Evolutionary conservation across 1,140 invertebrate genomes (phyloP).

Genomic region (Branchinecta lynchi): DNA sequence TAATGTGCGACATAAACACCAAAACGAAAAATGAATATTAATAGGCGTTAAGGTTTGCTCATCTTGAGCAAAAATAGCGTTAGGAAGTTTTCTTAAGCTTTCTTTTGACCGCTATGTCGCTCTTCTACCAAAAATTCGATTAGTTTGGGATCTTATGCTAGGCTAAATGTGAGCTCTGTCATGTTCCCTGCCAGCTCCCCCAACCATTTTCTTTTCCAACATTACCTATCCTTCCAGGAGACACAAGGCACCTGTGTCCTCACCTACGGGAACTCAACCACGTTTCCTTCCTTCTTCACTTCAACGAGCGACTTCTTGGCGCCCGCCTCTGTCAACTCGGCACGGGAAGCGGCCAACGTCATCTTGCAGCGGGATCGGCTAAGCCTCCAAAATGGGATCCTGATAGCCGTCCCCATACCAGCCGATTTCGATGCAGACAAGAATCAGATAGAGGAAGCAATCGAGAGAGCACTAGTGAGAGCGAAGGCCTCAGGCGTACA

Average conservation of each 20-base stretch:
- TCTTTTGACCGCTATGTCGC: too few species aligned
- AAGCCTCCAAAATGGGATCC: slow-evolving; percentile 53
- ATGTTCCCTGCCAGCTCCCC: too few species aligned
- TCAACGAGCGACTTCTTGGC: slow-evolving; percentile 46
- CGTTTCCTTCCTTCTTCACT: slow-evolving; percentile 56
- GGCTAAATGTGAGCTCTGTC: too few species aligned
- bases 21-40: too few species aligned
- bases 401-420: slow-evolving; percentile 84
- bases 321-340: slow-evolving; percentile 46
- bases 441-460: slow-evolving; percentile 44
- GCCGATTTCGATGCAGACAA: slow-evolving; percentile 38
- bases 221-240: slow-evolving; percentile 43
- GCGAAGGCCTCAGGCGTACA: slow-evolving; percentile 44
- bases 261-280: slow-evolving; percentile 43
- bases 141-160: too few species aligned
- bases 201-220: too few species aligned
- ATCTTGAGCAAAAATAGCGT: too few species aligned
- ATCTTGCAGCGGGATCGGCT: slow-evolving; percentile 43
- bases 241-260: slow-evolving; percentile 83
- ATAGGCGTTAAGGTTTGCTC: too few species aligned
- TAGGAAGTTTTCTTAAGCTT: too few species aligned
- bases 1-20: too few species aligned
- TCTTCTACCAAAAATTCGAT: too few species aligned
- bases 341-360: slow-evolving; percentile 51
- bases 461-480: slow-evolving; percentile 51